Conservation (phyloP, 2,888 invertebrate genomes). For the Catocala sponsa region DNA sequence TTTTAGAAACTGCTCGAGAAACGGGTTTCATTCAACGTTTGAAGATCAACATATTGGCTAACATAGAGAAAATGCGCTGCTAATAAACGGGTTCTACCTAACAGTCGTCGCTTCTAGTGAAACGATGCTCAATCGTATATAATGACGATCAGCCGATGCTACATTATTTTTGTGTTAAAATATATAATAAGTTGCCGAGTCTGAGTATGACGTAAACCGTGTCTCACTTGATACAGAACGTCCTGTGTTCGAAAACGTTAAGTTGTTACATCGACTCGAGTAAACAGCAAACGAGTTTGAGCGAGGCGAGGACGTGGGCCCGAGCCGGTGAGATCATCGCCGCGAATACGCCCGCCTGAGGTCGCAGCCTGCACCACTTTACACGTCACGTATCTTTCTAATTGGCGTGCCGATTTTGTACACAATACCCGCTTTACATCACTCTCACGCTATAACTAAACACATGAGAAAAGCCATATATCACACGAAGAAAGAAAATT, state of each 20-base stretch:
- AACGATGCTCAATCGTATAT: background rate
- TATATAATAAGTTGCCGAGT: conserved; percentile 18
- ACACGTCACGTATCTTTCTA: conserved; percentile 81
- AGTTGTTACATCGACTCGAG: conserved; percentile 77
- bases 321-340: conserved; percentile 83
- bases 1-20: conserved; percentile 9
- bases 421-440: conserved; percentile 67
- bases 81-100: conserved; percentile 6
- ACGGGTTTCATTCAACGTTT: conserved; percentile 42
- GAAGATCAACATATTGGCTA: conserved; percentile 9
- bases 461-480: conserved; percentile 53
- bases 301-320: conserved; percentile 82
- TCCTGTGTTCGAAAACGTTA: conserved; percentile 76
- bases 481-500: conserved; percentile 51
- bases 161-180: conserved; percentile 9
- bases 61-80: conserved; percentile 20
- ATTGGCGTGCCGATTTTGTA: conserved; percentile 77
- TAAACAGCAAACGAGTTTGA: conserved; percentile 87
- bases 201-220: conserved; percentile 72
- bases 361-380: conserved; percentile 81
- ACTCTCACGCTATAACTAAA: conserved; percentile 64
- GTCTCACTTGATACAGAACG: conserved; percentile 66
- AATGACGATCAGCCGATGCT: conserved; percentile 17
- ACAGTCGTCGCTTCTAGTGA: background rate
- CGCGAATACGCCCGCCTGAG: conserved; percentile 78